Evolutionary conservation across 2,113 vertebrate species (phyloP).

Genomic region (Paramormyrops kingsleyae): DNA sequence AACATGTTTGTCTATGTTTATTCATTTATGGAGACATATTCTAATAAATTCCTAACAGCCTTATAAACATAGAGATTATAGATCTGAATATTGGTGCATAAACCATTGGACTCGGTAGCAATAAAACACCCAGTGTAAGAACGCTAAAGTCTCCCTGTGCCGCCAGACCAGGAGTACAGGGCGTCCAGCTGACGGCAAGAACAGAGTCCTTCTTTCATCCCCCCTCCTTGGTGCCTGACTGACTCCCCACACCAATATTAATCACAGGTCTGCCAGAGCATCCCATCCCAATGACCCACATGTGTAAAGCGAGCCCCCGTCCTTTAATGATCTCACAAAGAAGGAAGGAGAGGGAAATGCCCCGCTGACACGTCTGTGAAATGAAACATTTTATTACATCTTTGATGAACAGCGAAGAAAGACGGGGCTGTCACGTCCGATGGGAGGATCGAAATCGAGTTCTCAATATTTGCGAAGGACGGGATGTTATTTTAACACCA

Average conservation of each 20-base stretch:
- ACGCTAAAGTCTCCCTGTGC: not conserved
- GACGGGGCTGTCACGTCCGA: not conserved
- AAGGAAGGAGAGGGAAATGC: not conserved
- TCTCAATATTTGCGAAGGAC: not conserved
- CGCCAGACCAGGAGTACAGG: not conserved
- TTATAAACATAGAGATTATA: not conserved
- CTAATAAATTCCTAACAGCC: not conserved
- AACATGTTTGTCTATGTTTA: not conserved
- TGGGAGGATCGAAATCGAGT: not conserved
- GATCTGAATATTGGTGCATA: not conserved
- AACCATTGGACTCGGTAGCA: not conserved
- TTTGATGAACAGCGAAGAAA: not conserved
- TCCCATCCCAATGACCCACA: not conserved
- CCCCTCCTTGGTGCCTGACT: not conserved
- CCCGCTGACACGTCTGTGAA: not conserved
- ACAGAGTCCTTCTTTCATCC: not conserved
- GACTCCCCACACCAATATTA: not conserved
- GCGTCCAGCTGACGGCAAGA: not conserved
- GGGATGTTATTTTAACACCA: not conserved
- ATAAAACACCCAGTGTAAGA: not conserved
- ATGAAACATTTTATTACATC: not conserved
- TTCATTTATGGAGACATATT: not conserved
- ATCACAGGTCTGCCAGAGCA: not conserved
- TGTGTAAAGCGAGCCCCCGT: not conserved
- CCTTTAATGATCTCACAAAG: not conserved